These are phyloP conservation scores for Lithobates pipiens DNA, from an alignment of 2,797 vertebrate species.

Conservation along the genomic window DNA sequence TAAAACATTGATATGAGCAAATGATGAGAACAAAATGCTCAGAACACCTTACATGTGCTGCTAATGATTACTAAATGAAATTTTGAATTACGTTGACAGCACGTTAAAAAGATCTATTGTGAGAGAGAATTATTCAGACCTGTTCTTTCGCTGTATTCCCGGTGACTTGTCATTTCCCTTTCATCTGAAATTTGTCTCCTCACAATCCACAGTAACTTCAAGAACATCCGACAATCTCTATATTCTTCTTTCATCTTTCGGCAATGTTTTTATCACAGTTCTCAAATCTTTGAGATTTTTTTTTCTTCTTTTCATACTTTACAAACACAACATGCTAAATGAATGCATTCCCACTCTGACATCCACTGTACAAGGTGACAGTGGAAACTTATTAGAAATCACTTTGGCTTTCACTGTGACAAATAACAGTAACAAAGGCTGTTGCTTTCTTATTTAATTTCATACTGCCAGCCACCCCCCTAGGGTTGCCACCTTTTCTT, in stretches of 20 bases:
- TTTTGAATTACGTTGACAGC: neutral
- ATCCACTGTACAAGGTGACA: neutral
- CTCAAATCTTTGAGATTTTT: neutral
- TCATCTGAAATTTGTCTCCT: slow-evolving; percentile 4
- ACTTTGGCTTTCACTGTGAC: no score
- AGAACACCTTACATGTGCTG: neutral
- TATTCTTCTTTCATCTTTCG: neutral
- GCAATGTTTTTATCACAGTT: neutral
- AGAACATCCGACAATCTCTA: neutral
- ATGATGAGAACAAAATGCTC: neutral
- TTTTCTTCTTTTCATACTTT: neutral
- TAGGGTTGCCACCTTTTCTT: no score
- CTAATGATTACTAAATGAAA: neutral
- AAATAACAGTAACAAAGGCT: no score
- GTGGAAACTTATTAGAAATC: no score
- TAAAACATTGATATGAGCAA: neutral
- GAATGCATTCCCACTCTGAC: neutral
- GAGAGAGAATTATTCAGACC: neutral
- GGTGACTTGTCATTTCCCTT: neutral
- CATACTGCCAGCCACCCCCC: no score
- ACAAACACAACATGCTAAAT: neutral
- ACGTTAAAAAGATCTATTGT: neutral
- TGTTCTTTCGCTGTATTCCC: neutral
- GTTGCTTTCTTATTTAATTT: no score
- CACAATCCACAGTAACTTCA: neutral